These are phyloP conservation scores for Laticauda laticaudata DNA, from an alignment of 2,113 vertebrate species.

Conservation along the genomic window DNA sequence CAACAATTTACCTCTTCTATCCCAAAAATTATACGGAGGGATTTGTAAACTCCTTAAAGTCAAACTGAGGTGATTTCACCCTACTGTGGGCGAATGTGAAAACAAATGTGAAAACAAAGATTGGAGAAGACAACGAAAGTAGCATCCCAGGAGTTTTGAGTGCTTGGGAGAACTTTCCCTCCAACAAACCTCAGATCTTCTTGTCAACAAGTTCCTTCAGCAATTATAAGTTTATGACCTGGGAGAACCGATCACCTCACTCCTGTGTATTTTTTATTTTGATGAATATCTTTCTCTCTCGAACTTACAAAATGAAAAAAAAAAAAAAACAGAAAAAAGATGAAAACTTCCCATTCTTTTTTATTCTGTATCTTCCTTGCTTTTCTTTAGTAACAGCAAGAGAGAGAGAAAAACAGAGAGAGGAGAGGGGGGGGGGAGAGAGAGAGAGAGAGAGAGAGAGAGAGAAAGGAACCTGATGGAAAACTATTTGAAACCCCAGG, in stretches of 20 bases:
- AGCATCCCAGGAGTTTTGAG: background rate
- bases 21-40: no score
- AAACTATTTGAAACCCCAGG: background rate
- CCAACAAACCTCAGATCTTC: accelerated
- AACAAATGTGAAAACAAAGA: background rate
- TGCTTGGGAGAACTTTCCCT: background rate
- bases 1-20: no score
- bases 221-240: constrained; percentile 20
- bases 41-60: no score
- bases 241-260: constrained; percentile 18
- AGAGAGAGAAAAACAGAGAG: background rate
- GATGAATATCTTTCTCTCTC: constrained; percentile 20
- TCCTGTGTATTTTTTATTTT: background rate
- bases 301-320: background rate
- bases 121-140: background rate
- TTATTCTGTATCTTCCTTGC: background rate
- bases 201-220: background rate
- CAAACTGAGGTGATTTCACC: no score
- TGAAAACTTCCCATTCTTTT: no score
- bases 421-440: no score
- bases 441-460: no score
- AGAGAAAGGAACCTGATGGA: background rate
- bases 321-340: no score
- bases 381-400: constrained; percentile 41
- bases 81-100: no score